Base-by-base conservation (phyloP, 2,113 vertebrate genomes). In the Mesoclemmys tuberculata region DNA sequence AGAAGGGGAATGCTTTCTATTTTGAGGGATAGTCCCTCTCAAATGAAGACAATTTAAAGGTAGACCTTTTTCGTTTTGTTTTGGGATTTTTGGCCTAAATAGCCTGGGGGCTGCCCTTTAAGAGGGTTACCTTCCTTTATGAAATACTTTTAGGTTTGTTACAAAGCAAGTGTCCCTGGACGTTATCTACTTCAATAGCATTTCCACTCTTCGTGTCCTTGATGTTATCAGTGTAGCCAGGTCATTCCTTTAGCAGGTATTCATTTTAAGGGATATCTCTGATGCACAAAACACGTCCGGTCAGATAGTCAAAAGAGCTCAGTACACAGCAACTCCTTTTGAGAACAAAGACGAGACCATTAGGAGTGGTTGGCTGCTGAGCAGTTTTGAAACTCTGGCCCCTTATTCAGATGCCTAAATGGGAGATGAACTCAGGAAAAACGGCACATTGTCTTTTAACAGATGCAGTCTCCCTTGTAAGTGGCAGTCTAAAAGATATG, bases 251-350 rank as follows among this genome's bases (percentile, higher is more conserved):
- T 90, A 1, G 26, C 49, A 86, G 26, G 5, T 56, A 82, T 86
- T 64, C 92, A 75, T 91, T 93, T 86, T 88, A 83, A 88, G 82
- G 81, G 83, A 22, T 54, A 91, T 82, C 56, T 22, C 18, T 80
- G 35, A 75, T 82, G 41, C 58, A 35, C 77, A 61, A 93, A 91
- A 80, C 0, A 0, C 46, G n/a, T 26, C 51, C 29, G 27, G 26
- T 78, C 81, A 79, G 52, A 80, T 91, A 51, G 92, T 46, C 54
- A 90, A 74, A 79, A 93, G 38, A 81, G 8, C 29, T 74, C 74
- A 9, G 80, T 74, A 82, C 27, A 78, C 52, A 87, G 80, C 80
- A 95, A 56, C 94, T 88, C 56, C 68, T 27, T 49, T 58, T 91
- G 85, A 49, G 93, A 93, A 21, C 54, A 84, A 68, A 8, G 35